phyloP scores from a whole-genome alignment of 2,113 vertebrate species.

The Pelvicachromis taeniatus region DNA sequence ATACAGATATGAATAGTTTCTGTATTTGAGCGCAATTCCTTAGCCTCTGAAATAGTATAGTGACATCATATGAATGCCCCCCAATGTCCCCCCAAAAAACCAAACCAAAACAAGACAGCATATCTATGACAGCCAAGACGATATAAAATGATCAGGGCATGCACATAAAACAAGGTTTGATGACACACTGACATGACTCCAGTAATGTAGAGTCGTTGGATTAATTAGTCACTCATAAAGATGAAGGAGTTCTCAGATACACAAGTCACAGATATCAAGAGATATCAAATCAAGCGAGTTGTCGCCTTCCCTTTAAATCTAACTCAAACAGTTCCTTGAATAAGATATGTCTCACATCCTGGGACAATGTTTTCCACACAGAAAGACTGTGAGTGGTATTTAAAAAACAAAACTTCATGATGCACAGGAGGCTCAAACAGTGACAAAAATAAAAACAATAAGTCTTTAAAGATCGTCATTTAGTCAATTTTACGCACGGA shows the following conservation, averaged over 20 bases:
- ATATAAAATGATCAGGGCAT: not conserved
- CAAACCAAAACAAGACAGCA: not conserved
- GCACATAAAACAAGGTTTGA: not conserved
- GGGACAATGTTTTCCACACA: not conserved
- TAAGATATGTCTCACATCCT: not conserved
- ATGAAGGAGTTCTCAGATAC: not conserved
- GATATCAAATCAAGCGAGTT: not conserved
- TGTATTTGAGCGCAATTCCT: too few species aligned
- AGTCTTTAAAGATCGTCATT: not conserved
- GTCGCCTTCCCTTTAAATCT: not conserved
- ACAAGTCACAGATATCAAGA: not conserved
- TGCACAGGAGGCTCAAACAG: not conserved
- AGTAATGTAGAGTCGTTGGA: not conserved
- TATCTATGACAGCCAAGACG: not conserved
- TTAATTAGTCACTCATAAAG: not conserved
- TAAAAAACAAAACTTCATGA: not conserved
- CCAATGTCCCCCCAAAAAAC: fast-evolving
- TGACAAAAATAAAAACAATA: not conserved
- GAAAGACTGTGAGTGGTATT: not conserved
- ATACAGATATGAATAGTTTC: too few species aligned
- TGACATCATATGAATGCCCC: not conserved
- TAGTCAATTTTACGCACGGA: not conserved
- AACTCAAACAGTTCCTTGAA: not conserved
- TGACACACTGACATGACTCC: not conserved
- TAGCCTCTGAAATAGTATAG: not conserved